A percentile compares a stretch with the other conserved stretches of the same genome.
phyloP scores from a whole-genome alignment of 2,888 invertebrate species.

The Philaethria dido region DNA sequence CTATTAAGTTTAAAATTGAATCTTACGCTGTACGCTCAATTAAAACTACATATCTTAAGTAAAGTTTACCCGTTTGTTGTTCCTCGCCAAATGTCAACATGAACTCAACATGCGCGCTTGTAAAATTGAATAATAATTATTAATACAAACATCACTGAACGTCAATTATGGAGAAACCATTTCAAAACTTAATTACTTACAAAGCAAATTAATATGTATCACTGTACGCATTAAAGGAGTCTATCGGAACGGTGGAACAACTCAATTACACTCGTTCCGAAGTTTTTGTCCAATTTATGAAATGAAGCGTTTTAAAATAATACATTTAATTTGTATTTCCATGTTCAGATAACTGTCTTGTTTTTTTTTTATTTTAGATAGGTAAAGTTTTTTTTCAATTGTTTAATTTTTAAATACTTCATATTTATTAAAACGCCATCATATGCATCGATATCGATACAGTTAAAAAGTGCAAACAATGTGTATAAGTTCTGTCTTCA shows the following conservation, averaged over 20 bases:
- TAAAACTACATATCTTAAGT: conserved; percentile 31
- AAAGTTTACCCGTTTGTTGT: conserved; percentile 28
- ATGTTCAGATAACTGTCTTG: too few species aligned
- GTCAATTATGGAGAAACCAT: conserved; percentile 42
- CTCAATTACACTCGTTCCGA: conserved; percentile 41
- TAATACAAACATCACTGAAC: conserved; percentile 42
- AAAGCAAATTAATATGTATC: conserved; percentile 52
- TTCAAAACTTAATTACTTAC: conserved; percentile 47
- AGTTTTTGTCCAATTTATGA: conserved; percentile 18
- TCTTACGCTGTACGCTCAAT: neutral
- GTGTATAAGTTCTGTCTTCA: too few species aligned
- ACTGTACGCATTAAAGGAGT: conserved; percentile 46
- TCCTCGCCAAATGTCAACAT: conserved; percentile 19
- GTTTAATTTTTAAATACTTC: too few species aligned
- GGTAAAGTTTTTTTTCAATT: too few species aligned
- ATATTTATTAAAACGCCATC: too few species aligned
- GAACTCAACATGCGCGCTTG: conserved; percentile 16
- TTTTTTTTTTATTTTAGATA: too few species aligned
- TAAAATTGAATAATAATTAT: conserved; percentile 44
- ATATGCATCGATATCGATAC: too few species aligned
- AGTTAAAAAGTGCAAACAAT: too few species aligned
- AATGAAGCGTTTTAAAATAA: conserved; percentile 17
- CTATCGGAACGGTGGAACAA: conserved; percentile 45
- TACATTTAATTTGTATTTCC: too few species aligned
- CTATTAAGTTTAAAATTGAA: conserved; percentile 1